phyloP scores from a whole-genome alignment of 2,113 vertebrate species.

The Tapirus terrestris region DNA sequence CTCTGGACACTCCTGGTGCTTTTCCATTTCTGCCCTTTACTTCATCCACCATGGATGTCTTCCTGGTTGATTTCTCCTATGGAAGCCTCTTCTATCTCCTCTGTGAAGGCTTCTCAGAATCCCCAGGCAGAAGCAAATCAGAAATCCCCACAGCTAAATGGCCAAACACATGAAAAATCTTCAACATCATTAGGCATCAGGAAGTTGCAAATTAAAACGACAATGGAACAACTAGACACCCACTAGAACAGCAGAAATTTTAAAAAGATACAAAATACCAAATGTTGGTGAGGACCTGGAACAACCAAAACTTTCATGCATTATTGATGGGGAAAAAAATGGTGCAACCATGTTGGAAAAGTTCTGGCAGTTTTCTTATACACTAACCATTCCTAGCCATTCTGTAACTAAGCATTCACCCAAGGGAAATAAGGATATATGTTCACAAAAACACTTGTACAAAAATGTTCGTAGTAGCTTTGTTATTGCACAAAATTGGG shows the following conservation, averaged over 20 bases:
- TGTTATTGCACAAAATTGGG: too few relatives aligned
- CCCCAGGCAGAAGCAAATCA: not conserved
- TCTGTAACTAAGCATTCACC: not conserved
- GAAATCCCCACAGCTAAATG: not conserved
- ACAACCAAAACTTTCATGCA: not conserved
- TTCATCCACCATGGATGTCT: not conserved
- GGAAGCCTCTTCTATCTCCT: not conserved
- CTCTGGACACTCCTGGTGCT: not conserved
- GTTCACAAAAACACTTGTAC: not conserved
- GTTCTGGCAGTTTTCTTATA: not conserved
- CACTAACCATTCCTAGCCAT: not conserved
- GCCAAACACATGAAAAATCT: not conserved
- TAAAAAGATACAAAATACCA: too few relatives aligned
- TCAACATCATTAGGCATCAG: too few relatives aligned
- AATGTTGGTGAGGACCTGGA: not conserved
- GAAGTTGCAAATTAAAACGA: not conserved
- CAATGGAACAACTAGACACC: rapidly evolving
- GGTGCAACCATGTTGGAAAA: not conserved
- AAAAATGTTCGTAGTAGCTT: not conserved
- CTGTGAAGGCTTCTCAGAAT: not conserved
- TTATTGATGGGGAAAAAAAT: not conserved
- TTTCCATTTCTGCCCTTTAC: too few relatives aligned
- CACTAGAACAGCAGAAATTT: not conserved
- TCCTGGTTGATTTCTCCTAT: not conserved
- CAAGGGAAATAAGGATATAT: not conserved